phyloP scores from a whole-genome alignment of 2,888 invertebrate species.

The Habroteleia sp. region DNA sequence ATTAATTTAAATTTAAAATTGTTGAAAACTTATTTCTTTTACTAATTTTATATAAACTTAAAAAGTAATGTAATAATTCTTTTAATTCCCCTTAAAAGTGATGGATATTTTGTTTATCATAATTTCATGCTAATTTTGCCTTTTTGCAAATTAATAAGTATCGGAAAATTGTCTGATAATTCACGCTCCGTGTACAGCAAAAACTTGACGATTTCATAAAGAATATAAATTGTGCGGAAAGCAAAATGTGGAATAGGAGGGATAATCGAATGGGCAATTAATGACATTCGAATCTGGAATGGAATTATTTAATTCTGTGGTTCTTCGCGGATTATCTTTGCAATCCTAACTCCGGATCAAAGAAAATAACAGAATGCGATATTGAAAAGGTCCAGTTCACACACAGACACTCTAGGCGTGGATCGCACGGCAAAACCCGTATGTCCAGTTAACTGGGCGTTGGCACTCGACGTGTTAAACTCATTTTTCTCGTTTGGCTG shows the following conservation, averaged over 20 bases:
- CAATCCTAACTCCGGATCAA: slow-evolving; percentile 21
- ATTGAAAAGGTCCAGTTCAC: slow-evolving; percentile 63
- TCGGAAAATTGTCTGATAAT: slow-evolving; percentile 21
- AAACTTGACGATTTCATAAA: slow-evolving; percentile 30
- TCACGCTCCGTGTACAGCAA: slow-evolving; percentile 13
- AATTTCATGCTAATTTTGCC: slow-evolving; percentile 6
- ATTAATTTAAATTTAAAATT: too few species aligned
- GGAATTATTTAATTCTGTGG: slow-evolving; percentile 45
- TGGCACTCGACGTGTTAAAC: slow-evolving; percentile 66
- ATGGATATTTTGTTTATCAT: background rate
- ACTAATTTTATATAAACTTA: too few species aligned
- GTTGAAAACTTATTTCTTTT: too few species aligned
- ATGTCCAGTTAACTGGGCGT: slow-evolving; percentile 69
- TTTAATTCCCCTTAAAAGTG: slow-evolving; percentile 12
- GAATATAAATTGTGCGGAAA: slow-evolving; percentile 19
- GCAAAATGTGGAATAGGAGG: slow-evolving; percentile 2
- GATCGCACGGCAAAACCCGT: slow-evolving; percentile 64
- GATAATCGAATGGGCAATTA: slow-evolving; percentile 25
- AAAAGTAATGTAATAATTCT: too few species aligned
- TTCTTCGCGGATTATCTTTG: slow-evolving; percentile 36
- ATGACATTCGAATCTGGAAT: slow-evolving; percentile 19
- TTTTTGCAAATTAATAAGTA: slow-evolving; percentile 22
- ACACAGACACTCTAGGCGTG: too few species aligned
- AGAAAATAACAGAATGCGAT: slow-evolving; percentile 57
- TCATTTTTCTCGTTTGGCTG: slow-evolving; percentile 64